Conservation (phyloP, 1,140 invertebrate genomes). For the Heterodera schachtii region DNA sequence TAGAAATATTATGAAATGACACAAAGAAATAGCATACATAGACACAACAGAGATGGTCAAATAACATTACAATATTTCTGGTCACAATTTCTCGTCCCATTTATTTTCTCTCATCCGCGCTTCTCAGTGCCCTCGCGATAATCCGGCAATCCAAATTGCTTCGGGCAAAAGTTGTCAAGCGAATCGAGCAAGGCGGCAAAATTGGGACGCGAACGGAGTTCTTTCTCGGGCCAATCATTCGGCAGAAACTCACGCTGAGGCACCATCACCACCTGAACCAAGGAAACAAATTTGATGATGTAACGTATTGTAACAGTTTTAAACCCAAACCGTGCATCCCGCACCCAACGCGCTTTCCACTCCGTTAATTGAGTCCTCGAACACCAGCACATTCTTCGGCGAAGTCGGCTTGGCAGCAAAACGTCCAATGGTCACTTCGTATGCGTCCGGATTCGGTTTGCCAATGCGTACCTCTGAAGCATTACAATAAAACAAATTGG, state of each 20-base stretch:
- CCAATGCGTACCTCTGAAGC: constrained; percentile 17
- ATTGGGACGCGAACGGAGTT: constrained; percentile 6
- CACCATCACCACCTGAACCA: constrained; percentile 66
- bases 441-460: constrained; percentile 91
- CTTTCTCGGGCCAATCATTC: constrained; percentile 21
- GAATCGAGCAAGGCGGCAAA: constrained; percentile 39
- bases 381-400: constrained; percentile 75
- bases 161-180: constrained; percentile 35
- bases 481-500: not conserved
- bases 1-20: too few species aligned
- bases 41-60: too few species aligned
- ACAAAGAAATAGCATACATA: too few species aligned
- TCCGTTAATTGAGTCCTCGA: constrained; percentile 81
- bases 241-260: constrained; percentile 45
- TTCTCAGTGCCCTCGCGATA: not conserved
- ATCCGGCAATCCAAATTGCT: constrained; percentile 36
- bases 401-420: constrained; percentile 72
- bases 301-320: too few species aligned
- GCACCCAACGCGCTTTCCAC: constrained; percentile 75
- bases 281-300: not conserved
- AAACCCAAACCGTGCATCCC: constrained; percentile 65
- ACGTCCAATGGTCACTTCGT: constrained; percentile 77
- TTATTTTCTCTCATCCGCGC: not conserved
- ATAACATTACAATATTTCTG: too few species aligned
- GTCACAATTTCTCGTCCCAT: not conserved